Conservation (phyloP, 2,797 vertebrate species). For the Gephyroberyx darwinii region DNA sequence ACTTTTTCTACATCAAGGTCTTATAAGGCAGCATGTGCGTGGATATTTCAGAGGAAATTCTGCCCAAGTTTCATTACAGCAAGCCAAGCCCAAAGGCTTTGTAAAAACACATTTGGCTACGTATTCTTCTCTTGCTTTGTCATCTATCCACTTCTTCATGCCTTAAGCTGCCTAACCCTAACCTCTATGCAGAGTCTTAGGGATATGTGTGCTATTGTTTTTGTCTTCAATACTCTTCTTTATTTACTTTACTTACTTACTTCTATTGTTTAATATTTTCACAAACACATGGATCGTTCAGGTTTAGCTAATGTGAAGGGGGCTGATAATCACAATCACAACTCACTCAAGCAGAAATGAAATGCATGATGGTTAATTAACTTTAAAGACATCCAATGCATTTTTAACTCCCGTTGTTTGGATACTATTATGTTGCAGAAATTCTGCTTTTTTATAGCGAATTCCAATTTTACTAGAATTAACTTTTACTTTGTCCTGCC, state of each 20-base stretch:
- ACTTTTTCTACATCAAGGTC: no score
- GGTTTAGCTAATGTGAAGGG: neutral
- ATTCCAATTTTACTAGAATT: neutral
- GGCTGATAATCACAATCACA: neutral
- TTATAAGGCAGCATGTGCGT: no score
- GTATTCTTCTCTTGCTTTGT: conserved; percentile 30
- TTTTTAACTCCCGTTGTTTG: neutral
- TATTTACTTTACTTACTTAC: neutral
- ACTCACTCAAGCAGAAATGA: neutral
- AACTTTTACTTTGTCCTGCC: conserved; percentile 22
- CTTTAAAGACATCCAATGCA: neutral
- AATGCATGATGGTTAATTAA: neutral
- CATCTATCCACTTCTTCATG: conserved; percentile 46
- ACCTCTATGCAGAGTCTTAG: conserved; percentile 39
- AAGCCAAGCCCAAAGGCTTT: conserved; percentile 16
- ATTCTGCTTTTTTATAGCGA: neutral
- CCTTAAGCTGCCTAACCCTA: conserved; percentile 60
- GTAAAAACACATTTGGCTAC: conserved; percentile 38
- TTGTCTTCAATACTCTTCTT: conserved; percentile 17
- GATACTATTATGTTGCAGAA: conserved; percentile 2
- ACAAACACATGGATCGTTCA: neutral
- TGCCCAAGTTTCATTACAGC: neutral
- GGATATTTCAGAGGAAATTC: neutral
- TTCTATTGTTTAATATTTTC: neutral
- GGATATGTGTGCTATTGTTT: conserved; percentile 35